A percentile compares a stretch with the other conserved stretches of the same genome.
phyloP scores from a whole-genome alignment of 2,113 vertebrate genomes.

The Rhadina sibilatrix region DNA sequence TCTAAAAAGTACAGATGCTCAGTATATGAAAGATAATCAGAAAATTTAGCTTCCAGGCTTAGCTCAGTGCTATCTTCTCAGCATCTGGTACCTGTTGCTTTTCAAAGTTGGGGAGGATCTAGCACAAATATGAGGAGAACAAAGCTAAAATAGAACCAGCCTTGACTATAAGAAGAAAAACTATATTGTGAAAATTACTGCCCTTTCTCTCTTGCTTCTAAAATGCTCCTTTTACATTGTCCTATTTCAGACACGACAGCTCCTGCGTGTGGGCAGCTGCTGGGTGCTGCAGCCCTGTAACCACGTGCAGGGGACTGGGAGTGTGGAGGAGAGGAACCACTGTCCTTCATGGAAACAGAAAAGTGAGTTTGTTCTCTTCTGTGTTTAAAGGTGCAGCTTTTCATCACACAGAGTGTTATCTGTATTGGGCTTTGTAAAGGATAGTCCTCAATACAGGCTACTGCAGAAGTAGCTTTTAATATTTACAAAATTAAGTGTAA shows the following conservation, averaged over 20 bases:
- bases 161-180: not conserved
- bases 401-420: not conserved
- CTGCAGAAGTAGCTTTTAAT: not conserved
- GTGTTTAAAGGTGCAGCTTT: not conserved
- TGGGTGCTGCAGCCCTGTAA: not conserved
- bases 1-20: not conserved
- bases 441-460: not conserved
- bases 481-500: not conserved
- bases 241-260: not conserved
- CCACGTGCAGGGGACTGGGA: fast-evolving
- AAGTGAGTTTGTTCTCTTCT: not conserved
- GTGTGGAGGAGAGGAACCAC: not conserved
- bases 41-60: not conserved
- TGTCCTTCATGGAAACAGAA: not conserved
- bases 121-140: not conserved
- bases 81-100: not conserved
- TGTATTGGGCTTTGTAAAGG: not conserved
- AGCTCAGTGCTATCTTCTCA: not conserved
- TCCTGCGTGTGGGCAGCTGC: fast-evolving
- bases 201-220: not conserved
- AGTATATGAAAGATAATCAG: not conserved
- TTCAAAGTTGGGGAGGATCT: not conserved
- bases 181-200: not conserved
- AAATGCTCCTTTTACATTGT: not conserved
- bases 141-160: not conserved